These are phyloP conservation scores for Cerceris ruficornis DNA, from an alignment of 2,888 invertebrate genomes.

Conservation along the genomic window DNA sequence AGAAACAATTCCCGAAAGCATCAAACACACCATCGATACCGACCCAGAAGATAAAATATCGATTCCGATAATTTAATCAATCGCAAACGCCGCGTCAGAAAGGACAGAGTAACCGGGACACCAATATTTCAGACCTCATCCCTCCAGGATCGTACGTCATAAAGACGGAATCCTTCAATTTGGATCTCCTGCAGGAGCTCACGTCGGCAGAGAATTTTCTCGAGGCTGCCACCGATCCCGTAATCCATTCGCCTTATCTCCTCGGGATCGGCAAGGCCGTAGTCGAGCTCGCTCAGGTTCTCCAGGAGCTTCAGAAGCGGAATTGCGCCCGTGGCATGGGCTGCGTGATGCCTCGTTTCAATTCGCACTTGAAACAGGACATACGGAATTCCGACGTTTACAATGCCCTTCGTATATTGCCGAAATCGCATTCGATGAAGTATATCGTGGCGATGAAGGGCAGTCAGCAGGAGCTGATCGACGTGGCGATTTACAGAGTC, in stretches of 20 bases:
- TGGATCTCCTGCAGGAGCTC: slow-evolving; percentile 60
- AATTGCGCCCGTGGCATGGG: slow-evolving; percentile 57
- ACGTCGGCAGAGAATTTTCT: slow-evolving; percentile 62
- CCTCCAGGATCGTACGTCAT: slow-evolving; percentile 76
- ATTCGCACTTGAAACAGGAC: slow-evolving; percentile 52
- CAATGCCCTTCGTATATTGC: slow-evolving; percentile 70
- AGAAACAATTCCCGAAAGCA: too few relatives aligned
- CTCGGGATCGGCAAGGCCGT: slow-evolving; percentile 76
- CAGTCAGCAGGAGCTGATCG: slow-evolving; percentile 57
- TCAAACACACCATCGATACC: too few relatives aligned
- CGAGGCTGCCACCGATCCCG: slow-evolving; percentile 56
- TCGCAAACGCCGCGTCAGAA: too few relatives aligned
- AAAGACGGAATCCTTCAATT: slow-evolving; percentile 66
- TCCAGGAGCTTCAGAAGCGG: slow-evolving; percentile 65
- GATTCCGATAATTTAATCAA: neutral
- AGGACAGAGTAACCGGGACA: too few relatives aligned
- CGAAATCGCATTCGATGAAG: slow-evolving; percentile 69
- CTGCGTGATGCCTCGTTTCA: slow-evolving; percentile 69
- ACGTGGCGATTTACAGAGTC: slow-evolving; percentile 67
- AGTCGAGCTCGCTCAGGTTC: slow-evolving; percentile 65
- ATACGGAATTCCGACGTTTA: slow-evolving; percentile 72
- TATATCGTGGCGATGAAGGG: slow-evolving; percentile 65
- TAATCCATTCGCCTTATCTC: slow-evolving; percentile 74
- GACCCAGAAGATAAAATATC: neutral
- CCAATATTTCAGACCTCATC: slow-evolving; percentile 68